phyloP scores from a whole-genome alignment of 2,113 vertebrate genomes.

The Otus sunia region DNA sequence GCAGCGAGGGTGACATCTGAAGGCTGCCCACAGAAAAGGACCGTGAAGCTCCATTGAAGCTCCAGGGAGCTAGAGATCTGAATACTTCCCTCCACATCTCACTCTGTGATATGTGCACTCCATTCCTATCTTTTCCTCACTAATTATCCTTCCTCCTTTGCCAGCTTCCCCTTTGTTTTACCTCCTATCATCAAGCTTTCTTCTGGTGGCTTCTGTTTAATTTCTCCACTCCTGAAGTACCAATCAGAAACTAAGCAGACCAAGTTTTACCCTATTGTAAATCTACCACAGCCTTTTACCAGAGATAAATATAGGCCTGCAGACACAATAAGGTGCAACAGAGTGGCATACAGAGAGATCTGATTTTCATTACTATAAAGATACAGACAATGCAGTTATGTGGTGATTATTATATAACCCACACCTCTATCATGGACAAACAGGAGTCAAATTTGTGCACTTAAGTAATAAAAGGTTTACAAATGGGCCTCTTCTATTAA shows the following conservation, averaged over 20 bases:
- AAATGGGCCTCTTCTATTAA: constrained; percentile 14
- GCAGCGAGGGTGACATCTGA: background rate
- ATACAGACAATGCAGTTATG: background rate
- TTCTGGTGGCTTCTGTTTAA: background rate
- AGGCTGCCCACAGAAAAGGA: background rate
- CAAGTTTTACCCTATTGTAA: background rate
- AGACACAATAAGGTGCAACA: background rate
- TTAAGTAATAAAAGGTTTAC: constrained; percentile 41
- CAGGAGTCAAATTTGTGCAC: constrained; percentile 16
- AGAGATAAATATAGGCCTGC: background rate
- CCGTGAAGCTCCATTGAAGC: background rate
- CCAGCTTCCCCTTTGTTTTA: constrained; percentile 1
- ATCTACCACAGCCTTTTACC: background rate
- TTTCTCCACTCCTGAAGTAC: background rate
- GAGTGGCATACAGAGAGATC: background rate
- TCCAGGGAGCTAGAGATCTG: background rate
- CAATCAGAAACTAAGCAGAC: background rate
- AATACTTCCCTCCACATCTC: background rate
- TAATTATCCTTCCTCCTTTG: background rate
- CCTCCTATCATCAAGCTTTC: background rate
- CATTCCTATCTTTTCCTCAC: background rate
- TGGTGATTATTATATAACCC: constrained; percentile 9
- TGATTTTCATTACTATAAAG: constrained; percentile 15
- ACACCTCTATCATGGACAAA: constrained; percentile 8
- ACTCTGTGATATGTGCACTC: background rate